Evolutionary conservation across 2,888 invertebrate species (phyloP), one percentile per base, ranked within the genome.

Genomic region (Molorchus minor): DNA sequence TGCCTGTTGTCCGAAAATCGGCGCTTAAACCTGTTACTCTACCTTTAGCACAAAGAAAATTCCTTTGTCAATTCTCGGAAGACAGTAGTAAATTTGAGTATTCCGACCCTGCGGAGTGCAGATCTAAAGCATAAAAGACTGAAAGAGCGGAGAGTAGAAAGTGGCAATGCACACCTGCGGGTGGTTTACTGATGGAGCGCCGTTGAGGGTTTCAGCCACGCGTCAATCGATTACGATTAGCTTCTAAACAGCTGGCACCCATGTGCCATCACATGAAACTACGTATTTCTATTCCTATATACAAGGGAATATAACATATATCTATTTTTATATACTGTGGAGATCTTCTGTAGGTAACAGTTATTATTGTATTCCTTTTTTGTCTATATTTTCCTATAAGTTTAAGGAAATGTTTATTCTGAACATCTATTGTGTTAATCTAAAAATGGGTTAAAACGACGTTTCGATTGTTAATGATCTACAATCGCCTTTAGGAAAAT

Each of bases 221-320:
- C 75, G 75, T 74, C 75, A 75, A 73, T 74, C 75, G 74, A 74
- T 75, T 73, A 73, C 70, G 70, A 70, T 61, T 62, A 68, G 60
- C 64, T 21, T 29, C 29, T 40, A 29, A 51, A 40, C 51, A 51
- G 51, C 51, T 51, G 51, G 40, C 51, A 51, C 51, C 38, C 51
- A 51, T 51, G 51, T 51, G 51, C 51, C 51, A 38, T 51, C 51
- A 17, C 29, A 36, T 36, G 38, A n/a, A 40, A 40, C 40, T 25
- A 51, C 25, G n/a, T 49, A 5, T 25, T 25, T 36, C 47, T 17
- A 40, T 35, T 49, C 20, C 46, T 12, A 17, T n/a, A n/a, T n/a
- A n/a, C n/a, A n/a, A n/a, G n/a, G n/a, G n/a, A n/a, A n/a, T n/a
- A n/a, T n/a, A n/a, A n/a, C n/a, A 30, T 17, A 8, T 30, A 19